Conservation (phyloP, 2,113 vertebrate genomes). For the Protobothrops mucrosquamatus region DNA sequence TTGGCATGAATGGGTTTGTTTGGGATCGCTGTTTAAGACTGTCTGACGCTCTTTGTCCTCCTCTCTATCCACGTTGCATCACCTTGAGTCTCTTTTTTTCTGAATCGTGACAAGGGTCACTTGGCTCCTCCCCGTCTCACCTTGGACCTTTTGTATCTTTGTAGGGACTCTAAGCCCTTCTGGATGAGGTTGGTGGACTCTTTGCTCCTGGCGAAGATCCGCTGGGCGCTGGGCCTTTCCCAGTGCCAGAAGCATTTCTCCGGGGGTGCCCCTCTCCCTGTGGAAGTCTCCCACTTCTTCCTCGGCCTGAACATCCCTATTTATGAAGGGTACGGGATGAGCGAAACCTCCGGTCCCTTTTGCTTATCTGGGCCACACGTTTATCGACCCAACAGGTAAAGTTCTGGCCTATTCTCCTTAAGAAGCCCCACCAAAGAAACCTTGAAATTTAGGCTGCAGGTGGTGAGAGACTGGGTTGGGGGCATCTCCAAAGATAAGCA, state of each 20-base stretch:
- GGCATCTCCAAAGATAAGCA: background rate
- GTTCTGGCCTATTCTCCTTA: background rate
- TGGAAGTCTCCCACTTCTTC: slow-evolving; percentile 81
- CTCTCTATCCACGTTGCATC: background rate
- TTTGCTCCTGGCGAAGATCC: slow-evolving; percentile 81
- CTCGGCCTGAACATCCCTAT: slow-evolving; percentile 81
- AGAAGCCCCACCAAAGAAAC: no score
- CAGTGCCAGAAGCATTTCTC: slow-evolving; percentile 81
- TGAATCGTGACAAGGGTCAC: background rate
- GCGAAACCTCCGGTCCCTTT: slow-evolving; percentile 85
- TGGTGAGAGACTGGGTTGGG: background rate
- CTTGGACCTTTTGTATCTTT: slow-evolving; percentile 16
- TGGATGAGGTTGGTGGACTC: slow-evolving; percentile 75
- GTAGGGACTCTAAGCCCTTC: slow-evolving; percentile 77
- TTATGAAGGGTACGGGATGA: slow-evolving; percentile 87
- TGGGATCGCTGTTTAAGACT: background rate
- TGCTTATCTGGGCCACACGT: slow-evolving; percentile 78
- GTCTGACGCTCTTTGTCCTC: background rate
- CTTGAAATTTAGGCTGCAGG: background rate
- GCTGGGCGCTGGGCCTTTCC: slow-evolving; percentile 76
- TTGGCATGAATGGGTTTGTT: background rate
- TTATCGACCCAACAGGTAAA: slow-evolving; percentile 78
- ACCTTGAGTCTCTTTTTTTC: background rate
- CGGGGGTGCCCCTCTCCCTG: slow-evolving; percentile 81
- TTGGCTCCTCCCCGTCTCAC: background rate